These are phyloP conservation scores for Lepidostoma basale DNA, from an alignment of 1,140 invertebrate genomes.

Conservation along the genomic window DNA sequence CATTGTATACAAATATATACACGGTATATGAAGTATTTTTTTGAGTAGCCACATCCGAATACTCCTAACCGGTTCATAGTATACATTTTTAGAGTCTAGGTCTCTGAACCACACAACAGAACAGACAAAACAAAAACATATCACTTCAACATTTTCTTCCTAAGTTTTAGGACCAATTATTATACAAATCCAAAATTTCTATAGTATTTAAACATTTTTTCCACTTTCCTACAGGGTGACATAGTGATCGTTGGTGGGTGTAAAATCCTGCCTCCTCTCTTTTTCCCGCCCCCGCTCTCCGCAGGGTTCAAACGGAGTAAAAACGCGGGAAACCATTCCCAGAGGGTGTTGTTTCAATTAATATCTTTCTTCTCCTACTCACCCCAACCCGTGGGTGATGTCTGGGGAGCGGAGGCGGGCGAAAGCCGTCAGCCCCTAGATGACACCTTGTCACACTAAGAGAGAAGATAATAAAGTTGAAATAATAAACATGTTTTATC, in stretches of 20 bases:
- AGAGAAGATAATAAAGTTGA: neutral
- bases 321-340: slow-evolving; percentile 6
- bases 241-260: neutral
- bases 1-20: no score
- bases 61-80: no score
- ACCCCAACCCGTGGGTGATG: slow-evolving; percentile 1
- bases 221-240: neutral
- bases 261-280: neutral
- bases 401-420: no score
- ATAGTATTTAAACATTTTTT: neutral
- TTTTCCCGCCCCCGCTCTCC: neutral
- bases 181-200: neutral
- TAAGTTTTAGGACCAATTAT: no score
- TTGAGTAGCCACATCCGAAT: no score
- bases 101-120: no score
- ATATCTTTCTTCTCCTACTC: slow-evolving; percentile 9
- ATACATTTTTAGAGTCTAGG: no score
- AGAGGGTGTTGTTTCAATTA: slow-evolving; percentile 17
- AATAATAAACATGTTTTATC: neutral
- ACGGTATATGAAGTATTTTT: no score
- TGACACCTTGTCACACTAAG: neutral
- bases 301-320: neutral
- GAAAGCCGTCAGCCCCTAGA: neutral
- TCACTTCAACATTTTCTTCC: no score
- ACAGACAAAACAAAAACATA: no score